These are phyloP conservation scores for Saimiri boliviensis DNA, from an alignment of 2,113 vertebrate species.

Conservation along the genomic window DNA sequence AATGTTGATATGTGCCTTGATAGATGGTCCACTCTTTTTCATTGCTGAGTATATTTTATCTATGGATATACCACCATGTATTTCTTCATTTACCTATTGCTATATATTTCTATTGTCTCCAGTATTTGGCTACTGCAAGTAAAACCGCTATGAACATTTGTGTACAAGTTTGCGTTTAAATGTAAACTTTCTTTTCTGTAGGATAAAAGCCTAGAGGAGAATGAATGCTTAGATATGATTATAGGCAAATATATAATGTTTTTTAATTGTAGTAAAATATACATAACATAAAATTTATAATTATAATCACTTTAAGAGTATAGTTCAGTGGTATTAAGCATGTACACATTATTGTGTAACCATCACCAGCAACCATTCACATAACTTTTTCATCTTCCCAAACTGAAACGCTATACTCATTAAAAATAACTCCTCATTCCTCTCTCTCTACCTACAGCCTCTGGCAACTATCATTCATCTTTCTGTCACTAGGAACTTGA, in stretches of 20 bases:
- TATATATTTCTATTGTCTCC: neutral
- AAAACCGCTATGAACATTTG: neutral
- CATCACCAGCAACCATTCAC: neutral
- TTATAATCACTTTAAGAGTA: neutral
- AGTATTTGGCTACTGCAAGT: neutral
- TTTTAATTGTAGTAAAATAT: neutral
- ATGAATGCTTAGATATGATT: neutral
- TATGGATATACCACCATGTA: neutral
- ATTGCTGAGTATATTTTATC: neutral
- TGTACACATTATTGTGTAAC: neutral
- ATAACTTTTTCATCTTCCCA: neutral
- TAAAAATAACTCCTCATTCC: neutral
- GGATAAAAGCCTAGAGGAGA: neutral
- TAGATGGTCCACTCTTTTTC: neutral
- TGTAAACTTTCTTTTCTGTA: neutral
- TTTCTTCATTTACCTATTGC: neutral
- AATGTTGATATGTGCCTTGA: neutral
- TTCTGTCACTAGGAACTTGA: neutral
- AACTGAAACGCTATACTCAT: neutral
- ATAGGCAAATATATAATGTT: neutral
- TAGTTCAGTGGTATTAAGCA: neutral
- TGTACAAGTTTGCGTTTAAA: neutral
- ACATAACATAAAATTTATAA: neutral
- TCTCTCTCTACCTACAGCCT: neutral
- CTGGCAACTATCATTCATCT: neutral